Conservation (phyloP, 2,113 vertebrate genomes). For the Coryphaenoides rupestris region DNA sequence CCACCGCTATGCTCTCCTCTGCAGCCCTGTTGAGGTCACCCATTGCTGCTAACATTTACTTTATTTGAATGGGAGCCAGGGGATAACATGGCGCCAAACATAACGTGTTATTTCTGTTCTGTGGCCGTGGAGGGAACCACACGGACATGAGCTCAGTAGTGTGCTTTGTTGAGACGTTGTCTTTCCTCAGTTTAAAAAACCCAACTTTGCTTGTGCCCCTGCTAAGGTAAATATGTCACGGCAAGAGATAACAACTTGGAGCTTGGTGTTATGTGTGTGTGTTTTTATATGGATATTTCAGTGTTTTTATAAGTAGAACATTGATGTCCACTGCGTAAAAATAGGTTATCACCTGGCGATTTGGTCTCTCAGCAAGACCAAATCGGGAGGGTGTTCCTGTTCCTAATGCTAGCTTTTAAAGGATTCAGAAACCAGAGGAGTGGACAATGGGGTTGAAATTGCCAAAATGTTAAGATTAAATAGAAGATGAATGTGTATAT, state of each 20-base stretch:
- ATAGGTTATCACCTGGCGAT: too few relatives aligned
- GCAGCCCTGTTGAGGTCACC: constrained; percentile 44
- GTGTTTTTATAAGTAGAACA: too few relatives aligned
- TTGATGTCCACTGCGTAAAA: too few relatives aligned
- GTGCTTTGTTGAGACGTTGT: constrained; percentile 26
- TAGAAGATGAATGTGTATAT: not conserved
- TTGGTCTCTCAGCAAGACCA: too few relatives aligned
- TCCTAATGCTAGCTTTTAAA: too few relatives aligned
- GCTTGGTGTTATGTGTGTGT: not conserved
- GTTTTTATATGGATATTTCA: too few relatives aligned
- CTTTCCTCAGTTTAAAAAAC: constrained; percentile 21
- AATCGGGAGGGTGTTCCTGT: too few relatives aligned
- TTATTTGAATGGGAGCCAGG: constrained; percentile 54
- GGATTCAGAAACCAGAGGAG: not conserved
- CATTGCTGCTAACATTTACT: constrained; percentile 47
- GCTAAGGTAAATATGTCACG: not conserved
- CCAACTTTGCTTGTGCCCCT: not conserved
- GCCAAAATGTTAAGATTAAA: not conserved
- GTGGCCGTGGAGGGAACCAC: constrained; percentile 43
- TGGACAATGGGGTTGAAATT: not conserved
- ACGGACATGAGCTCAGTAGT: constrained; percentile 32
- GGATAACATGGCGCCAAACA: constrained; percentile 60
- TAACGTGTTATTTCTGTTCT: constrained; percentile 63
- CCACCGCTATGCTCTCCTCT: constrained; percentile 35
- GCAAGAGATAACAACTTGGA: not conserved